Base-by-base conservation (phyloP, 2,888 invertebrate species). In the Tetragonisca angustula region DNA sequence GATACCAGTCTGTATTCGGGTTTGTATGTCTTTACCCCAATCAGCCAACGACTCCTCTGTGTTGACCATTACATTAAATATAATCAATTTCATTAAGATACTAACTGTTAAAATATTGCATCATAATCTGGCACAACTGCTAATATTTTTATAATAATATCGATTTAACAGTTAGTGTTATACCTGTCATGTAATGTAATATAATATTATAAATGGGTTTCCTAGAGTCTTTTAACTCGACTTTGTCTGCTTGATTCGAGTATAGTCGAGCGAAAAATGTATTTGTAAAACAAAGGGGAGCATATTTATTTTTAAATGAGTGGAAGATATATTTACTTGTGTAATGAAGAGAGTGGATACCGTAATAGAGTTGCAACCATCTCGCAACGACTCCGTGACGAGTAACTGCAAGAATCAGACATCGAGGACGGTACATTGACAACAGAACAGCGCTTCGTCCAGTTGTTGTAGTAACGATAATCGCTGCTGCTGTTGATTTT, bases 361-460 rank as follows among this genome's bases (percentile, higher is more conserved):
- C 97, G 80, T 97, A 95, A 94, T 95, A 97, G 86, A 97, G 91
- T 90, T 97, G 97, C 87, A 97, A 94, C 90, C 96, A 96, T 67
- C 96, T 94, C 0, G 97, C 96, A 13, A 96, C 95, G 19, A 95
- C 94, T 0, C 95, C 95, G 87, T 96, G 95, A 88, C 97, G 95
- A 0, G 97, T 97, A 50, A 97, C 95, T 0, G 97, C 96, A 64
- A 97, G 94, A 77, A 97, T 96, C 0, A 97, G 97, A 89, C 97
- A 97, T 21, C 96, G 95, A 0, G 97, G 97, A 79, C 96, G 95
- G 93, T 96, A 97, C 85, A 96, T 96, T 4, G 97, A 96, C 52
- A 97, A 95, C 56, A 96, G 92, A 85, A 96, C 95, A 0, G 97
- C 97, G 0, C 97, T 96, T 88, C 95, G 94, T 0, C 96, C 96